Evolutionary conservation across 1,140 invertebrate genomes (phyloP).

Genomic region (Caenorhabditis briggsae): DNA sequence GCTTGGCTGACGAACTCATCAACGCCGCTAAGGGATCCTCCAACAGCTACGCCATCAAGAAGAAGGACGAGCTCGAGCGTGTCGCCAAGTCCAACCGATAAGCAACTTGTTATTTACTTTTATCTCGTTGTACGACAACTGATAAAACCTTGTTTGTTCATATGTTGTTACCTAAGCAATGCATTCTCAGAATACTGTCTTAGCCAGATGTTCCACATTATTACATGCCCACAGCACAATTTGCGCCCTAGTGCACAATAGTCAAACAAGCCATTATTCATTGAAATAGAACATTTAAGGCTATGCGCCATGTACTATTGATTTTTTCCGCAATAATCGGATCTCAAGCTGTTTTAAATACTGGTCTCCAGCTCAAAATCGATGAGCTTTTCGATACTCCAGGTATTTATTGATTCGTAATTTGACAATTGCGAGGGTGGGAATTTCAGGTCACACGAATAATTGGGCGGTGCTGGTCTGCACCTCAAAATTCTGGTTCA

Average conservation of each 20-base stretch:
- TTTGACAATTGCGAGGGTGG: not conserved
- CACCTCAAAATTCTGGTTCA: slow-evolving; percentile 99
- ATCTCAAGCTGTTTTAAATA: slow-evolving; percentile 56
- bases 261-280: not conserved
- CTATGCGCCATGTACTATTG: slow-evolving; percentile 35
- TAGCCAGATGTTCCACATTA: not conserved
- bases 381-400: slow-evolving; percentile 68
- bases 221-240: not conserved
- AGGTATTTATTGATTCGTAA: not conserved
- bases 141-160: slow-evolving; percentile 48
- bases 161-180: not conserved
- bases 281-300: not conserved
- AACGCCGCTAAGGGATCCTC: slow-evolving; percentile 99
- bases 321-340: not conserved
- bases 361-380: slow-evolving; percentile 62
- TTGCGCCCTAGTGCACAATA: not conserved
- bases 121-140: slow-evolving; percentile 41
- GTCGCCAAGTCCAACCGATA: slow-evolving; percentile 99
- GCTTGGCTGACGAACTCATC: slow-evolving; percentile 98
- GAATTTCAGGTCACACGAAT: slow-evolving; percentile 85
- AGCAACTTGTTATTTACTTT: slow-evolving; percentile 77
- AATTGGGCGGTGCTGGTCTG: slow-evolving; percentile 99
- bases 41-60: slow-evolving; percentile 99
- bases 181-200: not conserved
- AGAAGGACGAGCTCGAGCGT: slow-evolving; percentile 99